Evolutionary conservation across 2,888 invertebrate species (phyloP).

Genomic region (Drosophila maculinotata): DNA sequence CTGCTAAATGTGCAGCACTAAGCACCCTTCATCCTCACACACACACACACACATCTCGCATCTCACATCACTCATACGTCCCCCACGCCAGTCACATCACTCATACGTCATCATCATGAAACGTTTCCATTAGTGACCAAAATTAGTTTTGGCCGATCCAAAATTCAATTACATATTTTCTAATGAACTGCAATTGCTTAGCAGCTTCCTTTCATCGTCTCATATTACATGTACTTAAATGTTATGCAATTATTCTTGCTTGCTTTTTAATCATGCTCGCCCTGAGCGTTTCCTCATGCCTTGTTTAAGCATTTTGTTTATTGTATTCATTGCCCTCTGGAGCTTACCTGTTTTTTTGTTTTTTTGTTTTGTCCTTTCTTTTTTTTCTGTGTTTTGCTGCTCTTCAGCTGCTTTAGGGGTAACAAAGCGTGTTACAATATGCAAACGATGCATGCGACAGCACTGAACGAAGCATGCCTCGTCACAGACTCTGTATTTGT

Average conservation of each 20-base stretch:
- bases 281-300: slow-evolving; percentile 21
- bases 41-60: background rate
- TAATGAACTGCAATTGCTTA: slow-evolving; percentile 46
- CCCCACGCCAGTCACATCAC: background rate
- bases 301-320: slow-evolving; percentile 64
- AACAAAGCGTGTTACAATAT: slow-evolving; percentile 50
- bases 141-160: slow-evolving; percentile 29
- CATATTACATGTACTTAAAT: slow-evolving; percentile 35
- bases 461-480: slow-evolving; percentile 18
- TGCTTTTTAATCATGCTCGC: slow-evolving; percentile 40
- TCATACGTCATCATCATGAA: slow-evolving; percentile 17
- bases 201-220: slow-evolving; percentile 1
- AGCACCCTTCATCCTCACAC: slow-evolving; percentile 33
- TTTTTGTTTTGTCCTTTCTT: background rate
- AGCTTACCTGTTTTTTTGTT: slow-evolving; percentile 40
- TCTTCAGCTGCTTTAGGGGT: slow-evolving; percentile 17
- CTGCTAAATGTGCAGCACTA: slow-evolving; percentile 64
- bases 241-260: slow-evolving; percentile 59
- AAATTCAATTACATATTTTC: slow-evolving; percentile 47
- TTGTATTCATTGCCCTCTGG: slow-evolving; percentile 69
- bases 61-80: slow-evolving; percentile 6
- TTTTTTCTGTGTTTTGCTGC: background rate
- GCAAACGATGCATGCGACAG: slow-evolving; percentile 45
- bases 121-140: slow-evolving; percentile 53
- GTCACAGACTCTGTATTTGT: slow-evolving; percentile 17